Evolutionary conservation across 2,888 invertebrate species (phyloP), one percentile per base, ranked within the genome.

Genomic region (Archaeoteleia sp.): DNA sequence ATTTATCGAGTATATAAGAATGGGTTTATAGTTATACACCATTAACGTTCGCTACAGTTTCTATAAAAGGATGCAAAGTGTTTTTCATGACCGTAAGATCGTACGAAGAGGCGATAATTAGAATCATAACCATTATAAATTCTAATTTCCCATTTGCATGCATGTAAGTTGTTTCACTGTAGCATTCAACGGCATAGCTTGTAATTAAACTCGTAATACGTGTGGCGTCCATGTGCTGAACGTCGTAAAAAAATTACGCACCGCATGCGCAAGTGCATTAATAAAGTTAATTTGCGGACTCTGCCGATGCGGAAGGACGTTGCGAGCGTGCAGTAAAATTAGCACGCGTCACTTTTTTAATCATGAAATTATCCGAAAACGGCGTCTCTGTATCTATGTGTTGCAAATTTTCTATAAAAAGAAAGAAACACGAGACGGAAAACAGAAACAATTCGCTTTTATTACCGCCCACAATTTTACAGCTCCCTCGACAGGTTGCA

Each of bases 81-180:
- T n/a, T n/a, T n/a, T n/a, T n/a, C n/a, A n/a, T n/a, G n/a, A n/a
- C n/a, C n/a, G n/a, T n/a, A n/a, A n/a, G n/a, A n/a, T n/a, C n/a
- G n/a, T n/a, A n/a, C n/a, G n/a, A n/a, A n/a, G n/a, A n/a, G 40
- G 13, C 40, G 2, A 42, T 42, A 42, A 42, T 42, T 42, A 42
- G 20, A 42, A 42, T 42, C 20, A 25, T 25, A 25, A 42, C 40
- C 5, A 1, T n/a, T 7, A 27, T 42, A 17, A 27, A 25, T 42
- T 42, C 25, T 25, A 42, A 42, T 25, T 23, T 13, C 12, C 25
- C 25, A 42, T 42, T 42, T 42, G 40, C 40, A 25, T 42, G 40
- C 12, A 17, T 17, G 13, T 42, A 42, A 42, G 40, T 42, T 20
- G 40, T 13, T 27, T n/a, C n/a, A 7, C 7, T 29, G 7, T n/a